Evolutionary conservation across 2,888 invertebrate species (phyloP), one percentile per base, ranked within the genome.

Genomic region (Omphaloscelis lunosa): DNA sequence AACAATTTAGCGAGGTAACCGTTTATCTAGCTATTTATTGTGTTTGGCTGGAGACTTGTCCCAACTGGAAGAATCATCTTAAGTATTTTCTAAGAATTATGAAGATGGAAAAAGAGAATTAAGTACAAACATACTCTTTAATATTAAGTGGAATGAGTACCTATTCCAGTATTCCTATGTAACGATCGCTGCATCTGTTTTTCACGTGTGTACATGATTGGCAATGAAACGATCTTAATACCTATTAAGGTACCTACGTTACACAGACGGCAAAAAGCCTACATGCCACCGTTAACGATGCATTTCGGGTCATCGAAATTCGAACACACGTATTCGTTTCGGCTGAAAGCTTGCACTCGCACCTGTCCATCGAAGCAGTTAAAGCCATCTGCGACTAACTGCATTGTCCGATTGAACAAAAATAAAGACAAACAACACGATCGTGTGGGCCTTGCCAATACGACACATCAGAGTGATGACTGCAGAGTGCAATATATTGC

Each of bases 351-450:
- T 29, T 51, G 41, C 51, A 27, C 62, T n/a, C 39, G 56, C 45
- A 73, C 61, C 80, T 71, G 80, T 68, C 66, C 76, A 51, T 39
- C 41, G 53, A 61, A 75, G 80, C 84, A 67, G 63, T 82, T 56
- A 84, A 80, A 80, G 56, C 80, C 71, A 80, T 75, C 63, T 82
- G 82, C 48, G 67, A 68, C 82, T 63, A 84, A 82, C 84, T 79
- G 75, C 85, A 68, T 77, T 72, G 75, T 70, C 11, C 70, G 63
- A 79, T 71, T 77, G 69, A 61, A 61, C 61, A 58, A 76, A 79
- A 82, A 79, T 79, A 77, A 82, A 68, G 67, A 41, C 41, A 58
- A 75, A 79, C 77, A 69, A 65, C 59, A 53, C 53, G n/a, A 45
- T 45, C 62, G 51, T 74, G 74, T 66, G 9, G 27, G 51, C 65